Conservation (phyloP, 1,140 invertebrate species). For the Macrocentrus cingulum region DNA sequence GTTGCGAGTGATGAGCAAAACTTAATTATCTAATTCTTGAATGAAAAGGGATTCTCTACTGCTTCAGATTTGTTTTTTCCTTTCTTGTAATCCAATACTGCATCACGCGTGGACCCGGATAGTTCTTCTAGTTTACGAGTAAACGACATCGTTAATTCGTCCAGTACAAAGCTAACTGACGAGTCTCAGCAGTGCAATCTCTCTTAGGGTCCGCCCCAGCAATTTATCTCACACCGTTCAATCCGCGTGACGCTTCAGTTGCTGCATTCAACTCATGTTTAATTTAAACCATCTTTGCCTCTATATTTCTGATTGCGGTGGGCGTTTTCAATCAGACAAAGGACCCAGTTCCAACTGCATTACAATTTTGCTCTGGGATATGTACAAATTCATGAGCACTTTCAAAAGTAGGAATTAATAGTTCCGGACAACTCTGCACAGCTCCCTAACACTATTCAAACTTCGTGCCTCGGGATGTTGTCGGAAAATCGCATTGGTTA, state of each 20-base stretch:
- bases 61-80: not conserved
- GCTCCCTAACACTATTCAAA: too few relatives aligned
- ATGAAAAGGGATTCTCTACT: not conserved
- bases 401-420: too few relatives aligned
- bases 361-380: too few relatives aligned
- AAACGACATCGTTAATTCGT: constrained; percentile 13
- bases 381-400: too few relatives aligned
- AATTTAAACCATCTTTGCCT: too few relatives aligned
- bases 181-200: constrained; percentile 9
- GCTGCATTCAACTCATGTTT: not conserved
- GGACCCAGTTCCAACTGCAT: too few relatives aligned
- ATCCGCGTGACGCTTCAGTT: not conserved
- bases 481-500: too few relatives aligned
- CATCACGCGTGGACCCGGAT: not conserved
- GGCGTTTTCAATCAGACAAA: too few relatives aligned
- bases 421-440: too few relatives aligned
- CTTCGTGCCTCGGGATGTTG: too few relatives aligned
- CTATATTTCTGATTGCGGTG: not conserved
- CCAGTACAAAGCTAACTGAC: constrained; percentile 6
- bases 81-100: not conserved
- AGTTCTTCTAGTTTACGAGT: constrained; percentile 12
- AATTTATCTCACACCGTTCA: not conserved
- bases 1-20: too few relatives aligned
- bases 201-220: not conserved
- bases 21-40: constrained; percentile 2